Evolutionary conservation across 2,797 vertebrate species (phyloP).

Genomic region (Ptychobarbus kaznakovi): DNA sequence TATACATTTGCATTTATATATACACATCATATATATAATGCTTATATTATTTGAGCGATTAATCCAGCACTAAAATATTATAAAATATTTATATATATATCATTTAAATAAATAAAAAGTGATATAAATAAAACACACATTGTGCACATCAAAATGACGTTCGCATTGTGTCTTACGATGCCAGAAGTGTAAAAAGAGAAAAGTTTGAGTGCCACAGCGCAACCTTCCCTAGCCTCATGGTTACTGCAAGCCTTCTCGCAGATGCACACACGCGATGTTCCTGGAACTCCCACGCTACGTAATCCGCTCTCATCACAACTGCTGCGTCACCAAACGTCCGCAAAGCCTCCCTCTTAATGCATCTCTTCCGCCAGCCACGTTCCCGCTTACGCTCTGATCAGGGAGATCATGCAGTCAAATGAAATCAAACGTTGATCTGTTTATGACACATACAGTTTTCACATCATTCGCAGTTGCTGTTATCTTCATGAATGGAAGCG

Average conservation of each 20-base stretch:
- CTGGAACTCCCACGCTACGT: conserved; percentile 75
- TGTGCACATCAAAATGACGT: background rate
- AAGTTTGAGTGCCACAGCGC: conserved; percentile 39
- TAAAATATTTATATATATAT: no score
- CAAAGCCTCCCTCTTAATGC: conserved; percentile 30
- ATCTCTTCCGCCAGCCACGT: conserved; percentile 8
- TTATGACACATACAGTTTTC: background rate
- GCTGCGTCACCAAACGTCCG: conserved; percentile 76
- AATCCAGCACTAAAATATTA: no score
- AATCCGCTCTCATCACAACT: conserved; percentile 71
- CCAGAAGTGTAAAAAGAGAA: background rate
- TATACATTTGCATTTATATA: no score
- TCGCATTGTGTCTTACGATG: background rate
- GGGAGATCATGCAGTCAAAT: background rate
- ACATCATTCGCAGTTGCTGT: background rate
- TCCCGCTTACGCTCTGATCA: background rate
- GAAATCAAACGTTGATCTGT: background rate
- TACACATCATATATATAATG: no score
- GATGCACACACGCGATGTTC: conserved; percentile 70
- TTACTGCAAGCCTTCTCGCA: conserved; percentile 62
- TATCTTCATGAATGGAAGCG: conserved; percentile 3
- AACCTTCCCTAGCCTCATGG: conserved; percentile 59
- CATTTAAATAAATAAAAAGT: no score
- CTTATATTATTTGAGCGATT: no score
- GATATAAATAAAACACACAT: no score